Evolutionary conservation across 2,797 vertebrate genomes (phyloP), one percentile per base, ranked within the genome.

Genomic region (Acanthurus tractus): DNA sequence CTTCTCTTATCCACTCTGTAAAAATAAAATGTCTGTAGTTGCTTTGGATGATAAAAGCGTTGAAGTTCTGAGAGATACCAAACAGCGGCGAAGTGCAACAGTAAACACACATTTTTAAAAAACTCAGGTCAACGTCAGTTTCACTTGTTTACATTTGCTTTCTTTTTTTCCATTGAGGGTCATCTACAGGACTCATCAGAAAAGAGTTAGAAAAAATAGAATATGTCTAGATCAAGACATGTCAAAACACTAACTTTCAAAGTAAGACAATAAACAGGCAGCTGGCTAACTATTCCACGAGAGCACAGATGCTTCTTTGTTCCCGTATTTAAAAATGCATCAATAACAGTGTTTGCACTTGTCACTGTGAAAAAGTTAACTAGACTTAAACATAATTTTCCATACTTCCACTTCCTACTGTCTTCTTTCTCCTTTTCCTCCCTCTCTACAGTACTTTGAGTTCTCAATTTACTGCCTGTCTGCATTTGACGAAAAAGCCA

Each of bases 401-500:
- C 20, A 50, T 56, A 71, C 40, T 36, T 25, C 40, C 29, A 74
- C 29, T 10, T 63, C 68, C 36, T 17, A 22, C 50, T 72, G 65
- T 85, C 74, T 62, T 62, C 3, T 20, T 62, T 45, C 40, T 61
- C 17, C 17, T n/a, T 74, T 70, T 75, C 63, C 81, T 77, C 29
- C 63, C 20, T 46, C 76, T 63, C 58, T 68, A 63, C 77, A 69
- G 40, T 20, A 54, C n/a, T 82, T 77, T 74, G 77, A 84, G 57
- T 79, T 84, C 88, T 91, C 81, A 90, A 92, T 91, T 91, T 88
- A 45, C 74, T 88, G 91, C 76, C 76, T 91, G 86, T 91, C 89
- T 91, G 88, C 82, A 68, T 90, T 88, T 88, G 66, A 85, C 69
- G 86, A 73, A 86, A 81, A 84, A 76, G 22, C 45, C 71, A 63